Base-by-base conservation (phyloP, 2,113 vertebrate genomes). In the Oreotrochilus melanogaster region DNA sequence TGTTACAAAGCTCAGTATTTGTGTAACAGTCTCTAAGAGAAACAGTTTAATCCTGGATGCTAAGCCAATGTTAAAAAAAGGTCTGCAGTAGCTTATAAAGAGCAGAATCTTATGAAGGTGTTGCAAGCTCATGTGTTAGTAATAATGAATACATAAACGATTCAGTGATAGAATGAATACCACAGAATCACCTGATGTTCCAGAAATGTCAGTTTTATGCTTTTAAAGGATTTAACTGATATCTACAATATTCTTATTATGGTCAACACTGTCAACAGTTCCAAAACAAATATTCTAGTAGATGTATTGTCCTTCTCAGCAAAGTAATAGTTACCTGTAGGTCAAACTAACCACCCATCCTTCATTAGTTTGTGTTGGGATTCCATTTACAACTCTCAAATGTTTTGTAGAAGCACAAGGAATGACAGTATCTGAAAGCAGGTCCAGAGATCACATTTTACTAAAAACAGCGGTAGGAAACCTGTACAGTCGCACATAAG, bases 331-430 rank as follows among this genome's bases (percentile, higher is more conserved):
- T 96, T 99, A 99, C 99, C 99, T 99, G 98, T 98, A 98, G 80
- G 98, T 99, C 97, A 99, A 98, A 98, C 99, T 99, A 98, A 99
- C 99, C 99, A 99, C 99, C 99, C 99, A 99, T 97, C 98, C 99
- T 61, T 99, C 98, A 27, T 98, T 98, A 88, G 98, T 98, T 92
- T 97, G 98, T 53, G 99, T 96, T 78, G 98, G 98, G 96, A 98
- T 98, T 88, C 99, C 99, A 92, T 99, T 99, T 67, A 99, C 99
- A 79, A 99, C 99, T 97, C 99, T 98, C 86, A 98, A 78, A 31
- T 98, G 97, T 90, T 98, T 98, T 74, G 97, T 98, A 91, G 98
- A 98, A 78, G 98, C 98, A 69, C 98, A 98, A 75, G 98, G 97
- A 97, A 98, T 98, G 61, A 93, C 96, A 91, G 97, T 94, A 96